A percentile compares a stretch with the other conserved stretches of the same genome.
phyloP scores from a whole-genome alignment of 2,888 invertebrate species.

The Acanthosepion lycidas region DNA sequence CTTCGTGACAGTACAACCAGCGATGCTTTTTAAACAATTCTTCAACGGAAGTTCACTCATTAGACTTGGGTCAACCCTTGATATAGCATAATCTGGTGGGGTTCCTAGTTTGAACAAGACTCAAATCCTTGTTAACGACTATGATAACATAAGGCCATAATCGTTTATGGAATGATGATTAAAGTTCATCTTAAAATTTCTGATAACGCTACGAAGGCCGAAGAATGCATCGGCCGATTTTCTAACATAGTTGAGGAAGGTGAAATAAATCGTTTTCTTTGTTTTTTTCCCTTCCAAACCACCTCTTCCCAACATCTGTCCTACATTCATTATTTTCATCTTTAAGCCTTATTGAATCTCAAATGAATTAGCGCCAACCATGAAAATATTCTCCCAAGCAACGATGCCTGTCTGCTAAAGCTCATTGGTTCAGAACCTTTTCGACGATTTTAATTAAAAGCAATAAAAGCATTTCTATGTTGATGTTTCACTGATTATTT shows the following conservation, averaged over 20 bases:
- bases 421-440: neutral
- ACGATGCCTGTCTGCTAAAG: neutral
- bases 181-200: no score
- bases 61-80: no score
- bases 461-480: neutral
- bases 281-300: neutral
- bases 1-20: no score
- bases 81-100: no score
- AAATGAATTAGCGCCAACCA: neutral
- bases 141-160: no score
- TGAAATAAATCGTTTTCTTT: neutral
- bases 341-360: neutral
- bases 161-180: no score
- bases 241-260: neutral
- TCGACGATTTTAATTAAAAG: neutral
- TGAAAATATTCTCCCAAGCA: neutral
- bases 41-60: no score
- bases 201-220: neutral
- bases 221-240: neutral
- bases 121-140: no score
- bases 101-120: no score
- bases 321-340: neutral
- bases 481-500: neutral
- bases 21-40: no score
- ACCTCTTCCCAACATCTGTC: neutral